A percentile compares a stretch with the other conserved stretches of the same genome.
phyloP scores from a whole-genome alignment of 2,888 invertebrate genomes.

The Heliconius aoede region DNA sequence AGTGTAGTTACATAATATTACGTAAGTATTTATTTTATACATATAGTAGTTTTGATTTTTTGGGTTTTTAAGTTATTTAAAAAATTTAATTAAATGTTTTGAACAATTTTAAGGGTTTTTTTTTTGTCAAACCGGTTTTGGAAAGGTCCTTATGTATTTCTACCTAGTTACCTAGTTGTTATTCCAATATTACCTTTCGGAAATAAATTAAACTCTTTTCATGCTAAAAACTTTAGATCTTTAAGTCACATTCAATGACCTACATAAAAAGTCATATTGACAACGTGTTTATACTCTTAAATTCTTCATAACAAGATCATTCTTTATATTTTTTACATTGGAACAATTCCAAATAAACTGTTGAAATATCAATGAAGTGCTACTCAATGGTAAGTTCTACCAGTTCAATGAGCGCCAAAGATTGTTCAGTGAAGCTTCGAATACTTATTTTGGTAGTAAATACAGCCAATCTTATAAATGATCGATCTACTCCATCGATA shows the following conservation, averaged over 20 bases:
- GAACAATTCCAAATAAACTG: neutral
- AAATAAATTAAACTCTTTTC: conserved; percentile 8
- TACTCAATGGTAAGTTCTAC: conserved; percentile 46
- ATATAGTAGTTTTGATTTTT: conserved; percentile 75
- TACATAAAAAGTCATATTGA: neutral
- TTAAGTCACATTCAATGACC: neutral
- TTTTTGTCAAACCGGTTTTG: neutral
- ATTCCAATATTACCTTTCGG: neutral
- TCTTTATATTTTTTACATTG: neutral
- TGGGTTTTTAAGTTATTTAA: conserved; percentile 82
- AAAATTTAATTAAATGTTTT: conserved; percentile 80
- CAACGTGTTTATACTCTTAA: neutral
- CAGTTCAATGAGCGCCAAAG: conserved; percentile 59
- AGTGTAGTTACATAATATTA: conserved; percentile 68
- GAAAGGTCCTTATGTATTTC: neutral
- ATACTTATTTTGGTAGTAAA: conserved; percentile 64
- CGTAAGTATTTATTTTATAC: conserved; percentile 82
- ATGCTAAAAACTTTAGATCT: neutral
- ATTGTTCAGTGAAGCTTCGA: conserved; percentile 60
- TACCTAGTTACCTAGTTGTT: neutral
- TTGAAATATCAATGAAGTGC: conserved; percentile 54
- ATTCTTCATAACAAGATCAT: neutral
- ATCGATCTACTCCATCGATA: conserved; percentile 59
- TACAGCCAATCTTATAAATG: conserved; percentile 68
- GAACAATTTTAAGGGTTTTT: conserved; percentile 54